Percentiles rank a stretch among this genome's conserved stretches.
Conservation (phyloP, 2,113 vertebrate genomes). For the Muntiacus reevesi region DNA sequence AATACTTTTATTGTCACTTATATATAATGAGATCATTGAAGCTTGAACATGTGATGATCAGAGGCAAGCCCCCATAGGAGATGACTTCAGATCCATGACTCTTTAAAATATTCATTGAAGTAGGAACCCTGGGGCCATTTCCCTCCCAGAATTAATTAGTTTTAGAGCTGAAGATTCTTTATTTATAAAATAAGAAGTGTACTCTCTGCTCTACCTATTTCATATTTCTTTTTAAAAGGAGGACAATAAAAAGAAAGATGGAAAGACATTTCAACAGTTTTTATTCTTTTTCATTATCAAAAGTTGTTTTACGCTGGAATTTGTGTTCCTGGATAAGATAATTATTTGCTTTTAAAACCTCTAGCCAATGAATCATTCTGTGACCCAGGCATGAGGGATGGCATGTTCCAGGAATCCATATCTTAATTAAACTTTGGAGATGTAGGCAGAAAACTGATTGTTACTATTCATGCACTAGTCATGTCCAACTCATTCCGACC, state of each 20-base stretch:
- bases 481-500: neutral
- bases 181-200: neutral
- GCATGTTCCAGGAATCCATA: neutral
- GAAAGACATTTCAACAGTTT: neutral
- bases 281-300: neutral
- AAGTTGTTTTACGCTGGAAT: neutral
- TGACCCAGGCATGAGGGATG: accelerated
- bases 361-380: neutral
- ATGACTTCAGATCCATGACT: neutral
- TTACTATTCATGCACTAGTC: neutral
- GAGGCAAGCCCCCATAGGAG: neutral
- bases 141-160: conserved; percentile 12
- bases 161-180: conserved; percentile 5
- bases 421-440: neutral
- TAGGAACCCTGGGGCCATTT: neutral
- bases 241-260: neutral
- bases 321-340: neutral
- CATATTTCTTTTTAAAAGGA: neutral
- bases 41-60: neutral
- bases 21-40: neutral
- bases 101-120: conserved; percentile 45
- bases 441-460: neutral
- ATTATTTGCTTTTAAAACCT: neutral
- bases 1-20: conserved; percentile 20
- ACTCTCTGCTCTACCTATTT: neutral